Evolutionary conservation across 2,888 invertebrate species (phyloP), one percentile per base, ranked within the genome.

Genomic region (Lithophane leautieri): DNA sequence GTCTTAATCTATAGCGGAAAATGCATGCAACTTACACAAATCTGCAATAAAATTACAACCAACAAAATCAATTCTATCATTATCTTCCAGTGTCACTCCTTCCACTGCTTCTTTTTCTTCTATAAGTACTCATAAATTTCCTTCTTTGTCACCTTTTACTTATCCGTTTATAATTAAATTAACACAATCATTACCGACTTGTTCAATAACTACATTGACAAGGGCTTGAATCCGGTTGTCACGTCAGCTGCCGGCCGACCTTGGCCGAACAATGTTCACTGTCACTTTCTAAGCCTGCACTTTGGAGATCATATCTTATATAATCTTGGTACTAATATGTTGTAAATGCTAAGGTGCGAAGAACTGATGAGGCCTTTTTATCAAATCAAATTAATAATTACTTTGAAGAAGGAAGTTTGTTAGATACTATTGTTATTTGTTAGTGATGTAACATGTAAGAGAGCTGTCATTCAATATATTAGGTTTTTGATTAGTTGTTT

Each of bases 231-330:
- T 90, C 90, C 90, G 90, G 88, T 83, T 86, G 67, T 78, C 82
- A 82, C 79, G 87, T 87, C 85, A 89, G 81, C 73, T 63, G 71
- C 22, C 66, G 87, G 71, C 22, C 66, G 87, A 81, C 90, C 90
- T 90, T 90, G 89, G 74, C 42, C 73, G 65, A 79, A 87, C 83
- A 87, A 83, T 86, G 77, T 73, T 75, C 61, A 81, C 86, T 83
- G 87, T 86, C 82, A 83, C 90, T 90, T 90, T 90, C 90, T 89
- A 88, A 84, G 84, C 79, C 79, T 79, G 67, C 77, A 83, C 73
- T 69, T 78, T 70, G 76, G 67, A 79, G 79, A 84, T 78, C 28
- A 25, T 78, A 75, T 78, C 82, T 78, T 79, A 77, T 78, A 80
- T 78, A 77, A 82, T 83, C 73, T 52, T 63, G 7, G 58, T 73